Conservation (phyloP, 2,888 invertebrate genomes). For the Acheta domesticus region DNA sequence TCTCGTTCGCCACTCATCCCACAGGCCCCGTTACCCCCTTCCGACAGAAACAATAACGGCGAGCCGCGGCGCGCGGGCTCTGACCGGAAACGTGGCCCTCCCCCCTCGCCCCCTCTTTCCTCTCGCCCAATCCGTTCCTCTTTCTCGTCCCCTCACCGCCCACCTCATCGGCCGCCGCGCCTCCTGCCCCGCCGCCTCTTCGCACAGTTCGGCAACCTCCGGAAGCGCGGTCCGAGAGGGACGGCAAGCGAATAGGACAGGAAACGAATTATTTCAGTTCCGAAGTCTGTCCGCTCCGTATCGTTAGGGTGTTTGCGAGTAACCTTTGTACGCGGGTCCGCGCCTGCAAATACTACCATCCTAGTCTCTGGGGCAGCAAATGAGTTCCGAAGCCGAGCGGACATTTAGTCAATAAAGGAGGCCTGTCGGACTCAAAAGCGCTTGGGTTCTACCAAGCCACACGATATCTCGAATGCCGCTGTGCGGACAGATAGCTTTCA, state of each 20-base stretch:
- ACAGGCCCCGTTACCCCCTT: neutral
- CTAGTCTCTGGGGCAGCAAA: neutral
- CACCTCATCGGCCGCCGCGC: too few relatives aligned
- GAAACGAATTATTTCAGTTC: conserved; percentile 1
- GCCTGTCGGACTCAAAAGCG: neutral
- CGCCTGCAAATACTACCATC: neutral
- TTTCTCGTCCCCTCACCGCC: too few relatives aligned
- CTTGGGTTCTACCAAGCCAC: too few relatives aligned
- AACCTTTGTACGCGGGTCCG: neutral
- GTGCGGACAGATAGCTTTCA: too few relatives aligned
- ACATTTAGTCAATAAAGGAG: neutral
- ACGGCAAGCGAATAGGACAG: neutral
- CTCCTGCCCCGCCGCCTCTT: neutral
- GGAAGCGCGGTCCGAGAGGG: conserved; percentile 6
- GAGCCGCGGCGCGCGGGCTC: neutral
- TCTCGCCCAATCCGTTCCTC: too few relatives aligned
- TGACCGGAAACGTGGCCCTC: neutral
- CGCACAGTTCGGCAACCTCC: neutral
- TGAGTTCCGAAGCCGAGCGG: neutral
- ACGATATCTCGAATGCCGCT: too few relatives aligned
- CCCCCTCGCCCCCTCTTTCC: too few relatives aligned
- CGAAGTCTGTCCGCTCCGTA: neutral
- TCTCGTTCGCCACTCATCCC: neutral
- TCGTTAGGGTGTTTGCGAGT: neutral
- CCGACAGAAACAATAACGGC: neutral